Evolutionary conservation across 2,113 vertebrate genomes (phyloP).

Genomic region (Phasianus colchicus): DNA sequence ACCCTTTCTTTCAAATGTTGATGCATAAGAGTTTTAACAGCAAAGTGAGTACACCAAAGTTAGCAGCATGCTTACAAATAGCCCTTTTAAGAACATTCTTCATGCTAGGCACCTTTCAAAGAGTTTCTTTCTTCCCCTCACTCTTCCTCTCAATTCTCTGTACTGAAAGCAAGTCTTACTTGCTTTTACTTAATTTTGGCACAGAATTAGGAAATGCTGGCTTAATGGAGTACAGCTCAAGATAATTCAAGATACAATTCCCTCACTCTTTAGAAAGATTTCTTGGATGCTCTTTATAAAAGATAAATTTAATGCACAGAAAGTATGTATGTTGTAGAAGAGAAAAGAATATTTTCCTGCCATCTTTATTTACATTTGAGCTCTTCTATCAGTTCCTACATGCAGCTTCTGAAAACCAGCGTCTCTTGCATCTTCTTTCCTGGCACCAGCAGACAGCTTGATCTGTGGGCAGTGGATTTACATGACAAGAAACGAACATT

Average conservation of each 20-base stretch:
- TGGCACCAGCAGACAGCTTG: background rate
- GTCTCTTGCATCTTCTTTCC: background rate
- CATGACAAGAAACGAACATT: background rate
- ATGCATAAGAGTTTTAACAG: constrained; percentile 45
- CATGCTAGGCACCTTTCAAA: background rate
- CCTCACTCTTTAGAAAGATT: background rate
- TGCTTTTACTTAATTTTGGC: background rate
- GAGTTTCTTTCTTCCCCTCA: background rate
- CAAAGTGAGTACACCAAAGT: constrained; percentile 44
- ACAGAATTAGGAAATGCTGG: background rate
- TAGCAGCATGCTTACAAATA: constrained; percentile 6
- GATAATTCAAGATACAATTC: background rate
- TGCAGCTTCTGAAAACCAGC: constrained; percentile 30
- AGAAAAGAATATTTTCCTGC: constrained; percentile 35
- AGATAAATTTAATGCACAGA: background rate
- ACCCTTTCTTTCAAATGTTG: constrained; percentile 33
- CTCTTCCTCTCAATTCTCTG: background rate
- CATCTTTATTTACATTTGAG: constrained; percentile 36
- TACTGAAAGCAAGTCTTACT: background rate
- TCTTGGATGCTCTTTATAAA: background rate
- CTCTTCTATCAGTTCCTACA: background rate
- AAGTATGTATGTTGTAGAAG: constrained; percentile 3
- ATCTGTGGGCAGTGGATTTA: background rate
- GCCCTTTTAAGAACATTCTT: background rate
- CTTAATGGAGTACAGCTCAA: background rate